A percentile compares a stretch with the other conserved stretches of the same genome.
phyloP scores from a whole-genome alignment of 1,140 invertebrate genomes.

The Achroia grisella region DNA sequence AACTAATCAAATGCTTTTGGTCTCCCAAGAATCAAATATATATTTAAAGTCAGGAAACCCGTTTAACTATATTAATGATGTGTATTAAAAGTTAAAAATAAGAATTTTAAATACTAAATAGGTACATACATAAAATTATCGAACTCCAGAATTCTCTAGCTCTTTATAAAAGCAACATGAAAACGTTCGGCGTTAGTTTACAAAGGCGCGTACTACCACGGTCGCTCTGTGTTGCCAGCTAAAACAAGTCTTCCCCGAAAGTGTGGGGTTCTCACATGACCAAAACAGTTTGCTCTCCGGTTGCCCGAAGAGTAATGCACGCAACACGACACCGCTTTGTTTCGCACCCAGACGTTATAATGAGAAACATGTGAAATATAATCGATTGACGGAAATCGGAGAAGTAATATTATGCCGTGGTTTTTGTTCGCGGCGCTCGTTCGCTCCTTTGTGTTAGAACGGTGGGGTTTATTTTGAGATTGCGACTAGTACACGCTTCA shows the following conservation, averaged over 20 bases:
- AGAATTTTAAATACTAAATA: too few species aligned
- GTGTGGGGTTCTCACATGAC: neutral
- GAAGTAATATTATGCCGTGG: slow-evolving; percentile 43
- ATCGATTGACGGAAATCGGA: slow-evolving; percentile 54
- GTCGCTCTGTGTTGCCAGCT: neutral
- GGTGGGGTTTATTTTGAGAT: slow-evolving; percentile 21
- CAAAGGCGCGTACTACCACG: neutral
- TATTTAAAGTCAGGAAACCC: too few species aligned
- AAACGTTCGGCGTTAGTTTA: neutral
- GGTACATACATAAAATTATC: too few species aligned
- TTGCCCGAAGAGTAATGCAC: neutral
- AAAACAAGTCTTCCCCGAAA: slow-evolving; percentile 3
- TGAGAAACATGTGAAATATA: slow-evolving; percentile 59
- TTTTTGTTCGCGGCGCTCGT: slow-evolving; percentile 31
- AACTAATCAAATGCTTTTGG: too few species aligned
- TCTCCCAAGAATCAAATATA: too few species aligned
- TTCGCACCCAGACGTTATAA: slow-evolving; percentile 61
- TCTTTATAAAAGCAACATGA: slow-evolving; percentile 1
- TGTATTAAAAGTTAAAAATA: too few species aligned
- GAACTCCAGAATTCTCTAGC: too few species aligned
- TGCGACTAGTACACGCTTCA: neutral
- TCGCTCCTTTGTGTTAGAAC: slow-evolving; percentile 20
- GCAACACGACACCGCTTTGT: slow-evolving; percentile 50
- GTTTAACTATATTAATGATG: too few species aligned
- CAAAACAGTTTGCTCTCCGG: neutral